phyloP scores from a whole-genome alignment of 2,113 vertebrate genomes.

The Pterophyllum scalare region DNA sequence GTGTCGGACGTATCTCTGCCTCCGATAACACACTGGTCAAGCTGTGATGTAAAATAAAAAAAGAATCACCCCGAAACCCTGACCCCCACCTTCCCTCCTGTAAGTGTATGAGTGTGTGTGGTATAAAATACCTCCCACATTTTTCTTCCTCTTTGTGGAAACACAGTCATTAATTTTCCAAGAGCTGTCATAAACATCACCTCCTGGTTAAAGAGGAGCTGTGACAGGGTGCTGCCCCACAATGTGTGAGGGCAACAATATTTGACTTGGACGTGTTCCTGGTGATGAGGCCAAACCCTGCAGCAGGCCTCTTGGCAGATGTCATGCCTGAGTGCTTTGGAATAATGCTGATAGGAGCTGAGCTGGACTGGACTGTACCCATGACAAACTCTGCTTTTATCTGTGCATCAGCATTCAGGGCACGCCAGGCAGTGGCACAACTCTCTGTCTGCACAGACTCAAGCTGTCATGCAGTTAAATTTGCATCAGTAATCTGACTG shows the following conservation, averaged over 20 bases:
- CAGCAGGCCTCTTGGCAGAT: slow-evolving; percentile 73
- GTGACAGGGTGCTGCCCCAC: slow-evolving; percentile 59
- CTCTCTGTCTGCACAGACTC: neutral
- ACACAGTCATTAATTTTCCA: slow-evolving; percentile 64
- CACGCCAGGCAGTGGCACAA: neutral
- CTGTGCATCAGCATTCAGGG: slow-evolving; percentile 41
- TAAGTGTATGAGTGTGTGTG: slow-evolving; percentile 31
- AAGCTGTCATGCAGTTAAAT: neutral
- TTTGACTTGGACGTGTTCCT: slow-evolving; percentile 77
- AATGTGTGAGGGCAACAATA: slow-evolving; percentile 67
- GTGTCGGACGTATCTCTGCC: slow-evolving; percentile 48
- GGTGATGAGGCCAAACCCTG: slow-evolving; percentile 67
- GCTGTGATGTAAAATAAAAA: slow-evolving; percentile 24
- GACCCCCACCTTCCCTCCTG: slow-evolving; percentile 15
- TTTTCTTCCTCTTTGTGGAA: slow-evolving; percentile 40
- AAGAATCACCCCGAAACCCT: slow-evolving; percentile 17
- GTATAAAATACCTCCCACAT: slow-evolving; percentile 33
- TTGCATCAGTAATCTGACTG: neutral
- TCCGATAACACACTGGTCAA: slow-evolving; percentile 62
- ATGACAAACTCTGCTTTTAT: slow-evolving; percentile 32
- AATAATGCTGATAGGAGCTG: slow-evolving; percentile 70
- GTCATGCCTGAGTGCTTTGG: slow-evolving; percentile 66
- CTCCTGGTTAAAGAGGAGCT: slow-evolving; percentile 60
- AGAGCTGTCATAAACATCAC: slow-evolving; percentile 67
- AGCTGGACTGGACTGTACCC: slow-evolving; percentile 46